phyloP scores from a whole-genome alignment of 2,888 invertebrate species.

The Xylota sylvarum region DNA sequence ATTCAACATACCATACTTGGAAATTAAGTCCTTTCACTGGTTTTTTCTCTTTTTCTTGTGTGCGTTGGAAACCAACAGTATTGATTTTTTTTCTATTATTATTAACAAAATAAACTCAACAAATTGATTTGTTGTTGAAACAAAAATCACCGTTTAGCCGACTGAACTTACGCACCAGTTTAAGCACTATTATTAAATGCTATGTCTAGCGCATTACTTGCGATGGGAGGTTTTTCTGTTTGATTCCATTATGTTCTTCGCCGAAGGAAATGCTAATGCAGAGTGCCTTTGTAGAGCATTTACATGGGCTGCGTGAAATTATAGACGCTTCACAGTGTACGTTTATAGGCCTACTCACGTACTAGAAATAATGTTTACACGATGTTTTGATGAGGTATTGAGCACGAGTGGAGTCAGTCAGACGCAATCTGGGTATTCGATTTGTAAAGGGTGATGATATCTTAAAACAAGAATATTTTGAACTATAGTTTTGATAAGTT shows the following conservation, averaged over 20 bases:
- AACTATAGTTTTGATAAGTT: too few species aligned
- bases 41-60: constrained; percentile 15
- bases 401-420: neutral
- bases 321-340: constrained; percentile 24
- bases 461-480: too few species aligned
- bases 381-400: neutral
- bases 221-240: constrained; percentile 64
- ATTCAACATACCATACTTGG: constrained; percentile 68
- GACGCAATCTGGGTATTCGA: too few species aligned
- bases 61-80: constrained; percentile 44
- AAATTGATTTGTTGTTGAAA: constrained; percentile 53
- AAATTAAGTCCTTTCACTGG: constrained; percentile 62
- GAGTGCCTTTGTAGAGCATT: constrained; percentile 20
- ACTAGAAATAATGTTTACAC: neutral
- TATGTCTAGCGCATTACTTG: constrained; percentile 63
- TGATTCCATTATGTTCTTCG: constrained; percentile 60
- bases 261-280: constrained; percentile 58
- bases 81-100: constrained; percentile 27
- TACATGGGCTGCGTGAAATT: constrained; percentile 44
- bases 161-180: constrained; percentile 69
- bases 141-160: constrained; percentile 66
- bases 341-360: neutral
- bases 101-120: constrained; percentile 20
- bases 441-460: too few species aligned
- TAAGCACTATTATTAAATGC: constrained; percentile 74